These are phyloP conservation scores for Vombatus ursinus DNA, from an alignment of 2,113 vertebrate genomes.

Conservation along the genomic window DNA sequence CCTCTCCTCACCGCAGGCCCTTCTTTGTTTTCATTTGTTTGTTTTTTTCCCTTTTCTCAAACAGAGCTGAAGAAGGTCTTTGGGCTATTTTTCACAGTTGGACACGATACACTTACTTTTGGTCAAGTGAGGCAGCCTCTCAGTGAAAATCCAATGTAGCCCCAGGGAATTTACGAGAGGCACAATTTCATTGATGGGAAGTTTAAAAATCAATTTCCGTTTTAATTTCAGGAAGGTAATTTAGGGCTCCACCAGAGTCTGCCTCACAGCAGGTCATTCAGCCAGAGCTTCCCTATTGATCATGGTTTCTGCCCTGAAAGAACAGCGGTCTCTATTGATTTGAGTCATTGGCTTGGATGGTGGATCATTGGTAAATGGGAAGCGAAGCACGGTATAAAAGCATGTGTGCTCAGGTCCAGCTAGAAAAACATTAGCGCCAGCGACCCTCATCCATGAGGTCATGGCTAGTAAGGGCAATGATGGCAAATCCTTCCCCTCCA, in stretches of 20 bases:
- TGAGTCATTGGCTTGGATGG: neutral
- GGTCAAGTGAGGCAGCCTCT: neutral
- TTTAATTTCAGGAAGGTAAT: neutral
- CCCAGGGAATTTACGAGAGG: neutral
- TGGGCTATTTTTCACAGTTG: neutral
- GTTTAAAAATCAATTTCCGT: neutral
- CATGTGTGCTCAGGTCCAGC: neutral
- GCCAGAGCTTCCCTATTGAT: neutral
- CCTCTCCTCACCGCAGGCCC: neutral
- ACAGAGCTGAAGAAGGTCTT: neutral
- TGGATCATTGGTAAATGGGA: neutral
- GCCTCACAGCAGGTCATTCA: neutral
- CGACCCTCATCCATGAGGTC: neutral
- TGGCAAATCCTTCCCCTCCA: neutral
- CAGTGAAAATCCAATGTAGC: neutral
- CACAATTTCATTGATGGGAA: neutral
- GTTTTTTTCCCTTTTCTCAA: neutral
- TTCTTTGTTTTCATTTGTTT: neutral
- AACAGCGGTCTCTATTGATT: neutral
- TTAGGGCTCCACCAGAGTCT: neutral
- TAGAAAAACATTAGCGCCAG: neutral
- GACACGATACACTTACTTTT: neutral
- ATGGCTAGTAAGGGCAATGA: neutral
- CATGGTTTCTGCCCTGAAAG: neutral
- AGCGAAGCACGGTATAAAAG: neutral